Evolutionary conservation across 2,888 invertebrate species (phyloP), one percentile per base, ranked within the genome.

Genomic region (Parapristionchus giblindavisi): DNA sequence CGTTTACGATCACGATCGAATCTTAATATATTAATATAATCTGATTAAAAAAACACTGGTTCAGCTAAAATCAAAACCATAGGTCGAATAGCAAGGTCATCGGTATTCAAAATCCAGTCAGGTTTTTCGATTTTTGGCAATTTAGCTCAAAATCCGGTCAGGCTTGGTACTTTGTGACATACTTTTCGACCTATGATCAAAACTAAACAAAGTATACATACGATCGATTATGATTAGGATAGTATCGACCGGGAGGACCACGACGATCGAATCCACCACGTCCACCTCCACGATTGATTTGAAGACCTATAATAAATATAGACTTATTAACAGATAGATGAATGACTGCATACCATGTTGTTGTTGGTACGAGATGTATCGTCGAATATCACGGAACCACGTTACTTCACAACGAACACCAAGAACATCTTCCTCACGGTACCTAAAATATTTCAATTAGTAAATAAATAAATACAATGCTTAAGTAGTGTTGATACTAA

Each of bases 361-460:
- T 17, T 56, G 48, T 43, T 76, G 76, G 40, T 78, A 79, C 24
- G 77, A 70, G 29, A 78, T 77, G 77, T 79, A 86, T 2, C 85
- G 83, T 27, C 86, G 85, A 38, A 86, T 84, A 61, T 86, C 86
- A 21, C 82, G 80, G 82, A 85, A 86, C 85, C 85, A 86, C 4
- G 80, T 79, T n/a, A 86, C 60, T 11, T 86, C 81, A 38, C 85
- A 84, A 3, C 78, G 77, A 68, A 76, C 76, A 27, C 85, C 85
- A 76, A 86, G 75, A 32, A 86, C 75, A 27, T 83, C 81, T 3
- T 78, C 78, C 11, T 85, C 81, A 3, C 73, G 32, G 60, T 81
- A 86, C 58, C 85, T 86, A 43, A 73, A 85, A 3, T 8, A 77
- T 36, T n/a, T 36, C 40, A 8, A 21, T 24, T 61, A 40, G 38